These are phyloP conservation scores for Malachius bipustulatus DNA, from an alignment of 2,888 invertebrate genomes.

Conservation along the genomic window DNA sequence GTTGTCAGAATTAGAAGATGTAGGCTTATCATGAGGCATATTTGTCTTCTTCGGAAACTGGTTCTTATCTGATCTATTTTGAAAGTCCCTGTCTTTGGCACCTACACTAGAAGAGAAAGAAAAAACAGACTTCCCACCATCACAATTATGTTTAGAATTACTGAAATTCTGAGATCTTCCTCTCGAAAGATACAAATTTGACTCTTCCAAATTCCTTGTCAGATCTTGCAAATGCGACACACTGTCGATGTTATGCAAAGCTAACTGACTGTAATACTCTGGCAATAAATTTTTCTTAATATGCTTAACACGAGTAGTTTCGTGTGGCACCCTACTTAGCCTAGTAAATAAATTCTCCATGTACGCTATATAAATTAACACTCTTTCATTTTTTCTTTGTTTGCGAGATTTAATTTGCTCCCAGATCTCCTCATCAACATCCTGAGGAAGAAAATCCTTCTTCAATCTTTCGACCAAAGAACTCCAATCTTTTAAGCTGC, in stretches of 20 bases:
- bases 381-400: background rate
- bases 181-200: too few relatives aligned
- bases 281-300: slow-evolving; percentile 1
- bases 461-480: background rate
- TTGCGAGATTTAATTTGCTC: background rate
- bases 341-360: background rate
- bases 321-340: background rate
- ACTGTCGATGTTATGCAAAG: background rate
- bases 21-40: too few relatives aligned
- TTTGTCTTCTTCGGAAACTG: too few relatives aligned
- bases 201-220: background rate
- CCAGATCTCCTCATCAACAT: background rate
- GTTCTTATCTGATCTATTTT: too few relatives aligned
- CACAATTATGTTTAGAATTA: too few relatives aligned
- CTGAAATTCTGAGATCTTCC: too few relatives aligned
- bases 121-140: too few relatives aligned
- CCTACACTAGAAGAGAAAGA: too few relatives aligned
- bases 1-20: too few relatives aligned
- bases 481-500: background rate
- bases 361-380: background rate
- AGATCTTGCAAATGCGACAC: background rate
- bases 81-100: too few relatives aligned
- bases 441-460: background rate
- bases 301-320: background rate
- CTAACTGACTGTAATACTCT: background rate